Evolutionary conservation across 2,888 invertebrate species (phyloP), one percentile per base, ranked within the genome.

Genomic region (Pogonocherus hispidulus): DNA sequence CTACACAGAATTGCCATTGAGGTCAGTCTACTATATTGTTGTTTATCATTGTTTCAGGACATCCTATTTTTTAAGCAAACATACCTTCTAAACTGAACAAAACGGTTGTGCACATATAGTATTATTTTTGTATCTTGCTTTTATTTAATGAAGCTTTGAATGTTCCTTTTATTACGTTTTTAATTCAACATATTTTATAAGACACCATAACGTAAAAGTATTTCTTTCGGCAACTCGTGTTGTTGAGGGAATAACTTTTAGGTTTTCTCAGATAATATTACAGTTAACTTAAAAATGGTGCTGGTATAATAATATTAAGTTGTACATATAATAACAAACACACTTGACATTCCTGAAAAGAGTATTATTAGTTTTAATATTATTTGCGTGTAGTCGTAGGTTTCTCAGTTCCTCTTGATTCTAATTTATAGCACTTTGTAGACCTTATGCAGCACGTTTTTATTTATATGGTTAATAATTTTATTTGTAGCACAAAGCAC

Each of bases 311-410:
- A 76, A 78, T 73, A 71, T 80, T 84, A 84, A 81, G 83, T 83
- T 85, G 84, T 85, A 83, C 74, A 84, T 84, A 82, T 74, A 75
- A 74, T 73, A 65, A 62, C 65, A 47, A 70, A 63, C 73, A 74
- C 74, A 81, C 80, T n/a, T 79, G 85, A 85, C 85, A 85, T 86
- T 86, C 85, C 85, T 85, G 16, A 84, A 75, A 74, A 79, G 84
- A 86, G 86, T 86, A 86, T 86, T 86, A 86, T 82, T 86, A 85
- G 81, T 81, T 81, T 76, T 78, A 75, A 73, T 76, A 64, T 70
- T 65, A 51, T 75, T 73, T 70, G 66, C 60, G 70, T 51, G 57
- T 71, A 73, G 71, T 70, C 66, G 47, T 62, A 63, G 41, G n/a
- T 23, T 37, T 5, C 54, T 63, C n/a, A 63, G 63, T 63, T 63